Evolutionary conservation across 2,113 vertebrate genomes (phyloP).

Genomic region (Nettapus auritus): DNA sequence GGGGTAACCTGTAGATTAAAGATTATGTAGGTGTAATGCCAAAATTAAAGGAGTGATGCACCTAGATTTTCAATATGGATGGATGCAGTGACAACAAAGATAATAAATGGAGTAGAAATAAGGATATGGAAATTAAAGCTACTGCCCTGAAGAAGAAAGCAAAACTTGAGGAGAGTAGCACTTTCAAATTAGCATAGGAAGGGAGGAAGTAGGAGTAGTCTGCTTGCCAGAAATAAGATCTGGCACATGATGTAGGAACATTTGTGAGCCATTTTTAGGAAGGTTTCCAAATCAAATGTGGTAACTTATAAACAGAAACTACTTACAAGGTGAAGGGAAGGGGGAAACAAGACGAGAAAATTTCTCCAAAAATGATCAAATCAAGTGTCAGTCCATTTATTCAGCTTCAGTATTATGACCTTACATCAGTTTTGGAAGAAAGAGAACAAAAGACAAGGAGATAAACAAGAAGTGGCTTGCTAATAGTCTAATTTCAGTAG

Average conservation of each 20-base stretch:
- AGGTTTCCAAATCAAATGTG: background rate
- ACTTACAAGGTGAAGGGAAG: background rate
- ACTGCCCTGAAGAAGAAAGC: background rate
- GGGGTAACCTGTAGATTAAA: background rate
- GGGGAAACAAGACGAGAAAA: background rate
- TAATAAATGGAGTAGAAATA: background rate
- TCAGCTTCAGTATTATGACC: background rate
- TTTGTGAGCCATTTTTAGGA: background rate
- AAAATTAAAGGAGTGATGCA: background rate
- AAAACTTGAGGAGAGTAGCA: background rate
- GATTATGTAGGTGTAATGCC: background rate
- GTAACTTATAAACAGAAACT: background rate
- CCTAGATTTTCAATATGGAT: background rate
- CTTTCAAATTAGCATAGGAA: background rate
- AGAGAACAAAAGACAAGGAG: background rate
- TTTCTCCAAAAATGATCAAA: background rate
- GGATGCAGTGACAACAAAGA: background rate
- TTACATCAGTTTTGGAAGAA: background rate
- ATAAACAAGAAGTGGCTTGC: background rate
- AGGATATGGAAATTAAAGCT: background rate
- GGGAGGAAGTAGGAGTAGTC: background rate
- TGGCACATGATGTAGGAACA: background rate
- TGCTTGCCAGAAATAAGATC: background rate
- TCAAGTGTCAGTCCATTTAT: background rate
- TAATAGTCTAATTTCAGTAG: background rate